Base-by-base conservation (phyloP, 2,113 vertebrate genomes). In the Thermophis baileyi region DNA sequence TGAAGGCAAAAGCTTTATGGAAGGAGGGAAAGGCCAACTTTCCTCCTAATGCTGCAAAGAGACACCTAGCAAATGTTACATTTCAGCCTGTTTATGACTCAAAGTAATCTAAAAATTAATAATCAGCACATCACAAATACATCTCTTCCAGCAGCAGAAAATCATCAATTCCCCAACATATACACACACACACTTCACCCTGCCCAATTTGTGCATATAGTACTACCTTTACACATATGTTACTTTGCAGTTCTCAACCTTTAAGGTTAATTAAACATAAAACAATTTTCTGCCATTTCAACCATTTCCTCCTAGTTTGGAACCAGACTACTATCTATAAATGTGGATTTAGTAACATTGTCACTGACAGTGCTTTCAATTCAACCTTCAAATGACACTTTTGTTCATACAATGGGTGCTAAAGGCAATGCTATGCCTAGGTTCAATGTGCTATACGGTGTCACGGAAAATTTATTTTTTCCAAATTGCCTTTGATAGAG, bases 1-100 rank as follows among this genome's bases (percentile, higher is more conserved):
- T 95, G 53, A 96, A 95, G 92, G 95, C 90, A 93, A 94, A 97
- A 96, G 81, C 91, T 95, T 96, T 89, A 90, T 91, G 89, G 44
- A 94, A 27, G 40, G 94, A 63, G 90, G 95, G 10, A 12, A 92
- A 95, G 27, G 1, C 1, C 54, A 85, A 50, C 49, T 9, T 49
- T 49, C 49, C 49, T 49, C 49, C 49, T 51, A 96, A 96, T 94
- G 91, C 81, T 40, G 89, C 95, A 47, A 47, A 97, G 87, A 89
- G 87, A 0, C 49, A 49, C 30, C 30, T 85, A 89, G 74, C 51
- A 93, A 85, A 86, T 86, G 0, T 92, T 89, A 92, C 27, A 86
- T 27, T 74, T 46, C 60, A 88, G 6, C 6, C 14, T 27, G 27
- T 49, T 87, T 90, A 89, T 46, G 85, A 90, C n/a, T 51, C n/a